A percentile compares a stretch with the other conserved stretches of the same genome.
These are phyloP conservation scores for Panthera uncia DNA, from an alignment of 2,113 vertebrate genomes.

Conservation along the genomic window DNA sequence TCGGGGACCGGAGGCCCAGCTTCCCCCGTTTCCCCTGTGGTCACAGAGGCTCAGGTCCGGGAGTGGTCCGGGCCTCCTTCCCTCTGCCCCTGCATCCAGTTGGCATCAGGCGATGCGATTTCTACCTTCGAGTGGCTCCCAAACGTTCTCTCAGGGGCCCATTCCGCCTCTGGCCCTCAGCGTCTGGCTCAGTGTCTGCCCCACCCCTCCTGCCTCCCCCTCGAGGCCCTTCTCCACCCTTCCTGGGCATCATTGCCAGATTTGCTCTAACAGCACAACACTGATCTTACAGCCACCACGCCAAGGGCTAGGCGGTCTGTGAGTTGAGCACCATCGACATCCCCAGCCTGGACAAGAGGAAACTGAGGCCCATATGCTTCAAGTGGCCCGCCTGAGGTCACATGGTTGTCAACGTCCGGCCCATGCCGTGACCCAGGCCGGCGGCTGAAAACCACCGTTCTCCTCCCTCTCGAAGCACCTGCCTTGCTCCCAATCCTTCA, in stretches of 20 bases:
- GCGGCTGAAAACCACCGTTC: rapidly evolving
- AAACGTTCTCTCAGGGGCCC: neutral
- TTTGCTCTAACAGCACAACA: neutral
- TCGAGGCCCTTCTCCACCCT: neutral
- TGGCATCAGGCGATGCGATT: neutral
- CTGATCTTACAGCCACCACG: neutral
- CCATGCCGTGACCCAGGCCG: neutral
- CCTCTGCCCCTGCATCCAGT: neutral
- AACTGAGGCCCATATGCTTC: neutral
- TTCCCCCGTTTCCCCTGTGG: neutral
- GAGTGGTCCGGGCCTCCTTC: neutral
- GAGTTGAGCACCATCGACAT: no score
- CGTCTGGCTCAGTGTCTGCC: neutral
- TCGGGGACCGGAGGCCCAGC: neutral
- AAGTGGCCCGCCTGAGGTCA: rapidly evolving
- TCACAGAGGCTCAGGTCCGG: neutral
- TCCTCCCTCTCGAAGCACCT: neutral
- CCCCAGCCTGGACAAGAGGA: no score
- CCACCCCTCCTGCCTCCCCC: no score
- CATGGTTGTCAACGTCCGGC: rapidly evolving
- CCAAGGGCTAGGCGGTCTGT: rapidly evolving
- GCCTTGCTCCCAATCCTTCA: neutral
- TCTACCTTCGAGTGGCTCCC: neutral
- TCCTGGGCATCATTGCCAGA: rapidly evolving
- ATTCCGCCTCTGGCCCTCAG: neutral